phyloP scores from a whole-genome alignment of 2,888 invertebrate genomes.

The Fragum fragum region DNA sequence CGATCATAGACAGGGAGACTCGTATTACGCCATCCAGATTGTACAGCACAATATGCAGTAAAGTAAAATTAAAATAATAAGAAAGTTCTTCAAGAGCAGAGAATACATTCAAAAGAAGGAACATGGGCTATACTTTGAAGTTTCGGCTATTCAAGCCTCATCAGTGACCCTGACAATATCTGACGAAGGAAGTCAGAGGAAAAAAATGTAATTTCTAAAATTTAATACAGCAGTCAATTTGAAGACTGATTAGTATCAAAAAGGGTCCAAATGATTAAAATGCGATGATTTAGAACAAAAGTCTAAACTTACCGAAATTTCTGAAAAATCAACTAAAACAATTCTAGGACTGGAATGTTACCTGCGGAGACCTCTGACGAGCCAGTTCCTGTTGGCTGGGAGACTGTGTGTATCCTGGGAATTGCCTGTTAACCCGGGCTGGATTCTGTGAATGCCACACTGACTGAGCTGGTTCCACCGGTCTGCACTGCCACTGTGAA shows the following conservation, averaged over 20 bases:
- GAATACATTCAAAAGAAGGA: too few relatives aligned
- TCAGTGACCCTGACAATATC: too few relatives aligned
- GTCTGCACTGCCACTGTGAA: slow-evolving; percentile 52
- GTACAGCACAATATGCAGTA: too few relatives aligned
- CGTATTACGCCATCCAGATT: too few relatives aligned
- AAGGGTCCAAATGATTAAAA: background rate
- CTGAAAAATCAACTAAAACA: background rate
- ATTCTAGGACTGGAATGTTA: background rate
- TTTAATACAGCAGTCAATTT: too few relatives aligned
- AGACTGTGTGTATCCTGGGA: slow-evolving; percentile 39
- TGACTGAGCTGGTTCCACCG: slow-evolving; percentile 44
- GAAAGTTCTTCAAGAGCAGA: too few relatives aligned
- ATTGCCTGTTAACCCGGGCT: slow-evolving; percentile 47
- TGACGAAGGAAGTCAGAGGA: too few relatives aligned
- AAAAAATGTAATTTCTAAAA: too few relatives aligned
- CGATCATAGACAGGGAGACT: too few relatives aligned
- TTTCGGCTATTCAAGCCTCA: too few relatives aligned
- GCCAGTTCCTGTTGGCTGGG: slow-evolving; percentile 39
- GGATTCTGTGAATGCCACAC: slow-evolving; percentile 56
- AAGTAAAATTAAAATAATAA: too few relatives aligned
- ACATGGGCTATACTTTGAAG: too few relatives aligned
- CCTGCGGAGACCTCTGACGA: slow-evolving; percentile 35
- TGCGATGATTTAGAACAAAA: background rate
- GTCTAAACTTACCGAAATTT: background rate
- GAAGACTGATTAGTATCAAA: background rate